These are phyloP conservation scores for Megalopta genalis DNA, from an alignment of 1,140 invertebrate genomes.

Conservation along the genomic window DNA sequence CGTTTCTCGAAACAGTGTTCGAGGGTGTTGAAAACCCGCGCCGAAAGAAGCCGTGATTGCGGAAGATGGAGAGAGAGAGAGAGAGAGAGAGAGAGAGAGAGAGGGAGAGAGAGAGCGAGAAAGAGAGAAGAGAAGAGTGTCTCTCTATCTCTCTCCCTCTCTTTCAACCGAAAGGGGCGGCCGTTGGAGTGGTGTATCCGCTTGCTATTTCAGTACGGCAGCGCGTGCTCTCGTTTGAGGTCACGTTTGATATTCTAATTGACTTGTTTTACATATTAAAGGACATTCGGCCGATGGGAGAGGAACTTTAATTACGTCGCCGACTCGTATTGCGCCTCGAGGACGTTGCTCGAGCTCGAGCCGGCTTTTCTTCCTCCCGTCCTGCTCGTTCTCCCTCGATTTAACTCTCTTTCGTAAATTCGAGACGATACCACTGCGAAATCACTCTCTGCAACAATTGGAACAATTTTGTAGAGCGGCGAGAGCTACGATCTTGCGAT, in stretches of 20 bases:
- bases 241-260: constrained; percentile 75
- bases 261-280: constrained; percentile 74
- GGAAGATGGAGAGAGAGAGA: constrained; percentile 19
- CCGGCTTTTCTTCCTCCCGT: background rate
- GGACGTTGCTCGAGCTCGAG: background rate
- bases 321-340: constrained; percentile 44
- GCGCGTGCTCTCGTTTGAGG: constrained; percentile 65
- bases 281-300: constrained; percentile 65
- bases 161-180: background rate
- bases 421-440: background rate
- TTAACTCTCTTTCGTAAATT: background rate
- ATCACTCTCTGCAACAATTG: background rate
- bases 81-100: background rate
- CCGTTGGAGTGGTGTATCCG: constrained; percentile 27
- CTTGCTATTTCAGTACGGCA: constrained; percentile 55
- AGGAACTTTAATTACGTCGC: constrained; percentile 69
- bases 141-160: no score
- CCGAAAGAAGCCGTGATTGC: constrained; percentile 48
- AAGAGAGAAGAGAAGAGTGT: no score
- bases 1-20: background rate
- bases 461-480: no score
- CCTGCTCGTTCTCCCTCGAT: no score
- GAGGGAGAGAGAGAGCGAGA: constrained; percentile 11
- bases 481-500: no score
- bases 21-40: constrained; percentile 31